Evolutionary conservation across 2,888 invertebrate species (phyloP), one percentile per base, ranked within the genome.

Genomic region (Lepidochrysops patricia): DNA sequence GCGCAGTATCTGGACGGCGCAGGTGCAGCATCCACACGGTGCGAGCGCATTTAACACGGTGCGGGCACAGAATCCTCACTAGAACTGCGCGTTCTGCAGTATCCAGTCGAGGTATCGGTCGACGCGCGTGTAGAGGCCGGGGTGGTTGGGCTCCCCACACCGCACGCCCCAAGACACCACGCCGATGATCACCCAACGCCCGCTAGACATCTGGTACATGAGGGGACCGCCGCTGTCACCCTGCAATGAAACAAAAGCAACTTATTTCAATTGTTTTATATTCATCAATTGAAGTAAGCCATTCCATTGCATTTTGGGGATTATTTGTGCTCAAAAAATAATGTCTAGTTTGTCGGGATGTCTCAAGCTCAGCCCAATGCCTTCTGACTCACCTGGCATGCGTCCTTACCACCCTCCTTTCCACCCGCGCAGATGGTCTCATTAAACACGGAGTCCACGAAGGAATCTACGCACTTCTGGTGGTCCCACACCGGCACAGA

Each of bases 171-270:
- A 96, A 0, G 96, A 96, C 0, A 97, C 96, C 60, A 97, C 90
- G 1, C 96, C 97, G 50, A 95, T 90, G 27, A 91, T 90, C 0
- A 94, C 90, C 96, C 96, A 96, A 54, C 94, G 91, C 0, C 93
- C 93, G 72, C 94, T 94, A 1, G 91, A 84, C 72, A 95, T 82
- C 75, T 94, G 94, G 69, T 93, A 90, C 80, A 96, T 90, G 34
- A 97, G 79, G 0, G 97, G 96, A 0, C 97, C 97, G 9, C 96
- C 96, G 5, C 94, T 96, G 78, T 96, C 96, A 7, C 95, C 96
- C 94, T 95, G 80, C 1, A 60, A 58, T 23, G 34, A 25, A 57
- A 57, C n/a, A 63, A 58, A n/a, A n/a, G n/a, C n/a, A n/a, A n/a
- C n/a, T n/a, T n/a, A n/a, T n/a, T n/a, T n/a, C n/a, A n/a, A n/a